phyloP scores from a whole-genome alignment of 2,797 vertebrate genomes.

The Acridotheres tristis region DNA sequence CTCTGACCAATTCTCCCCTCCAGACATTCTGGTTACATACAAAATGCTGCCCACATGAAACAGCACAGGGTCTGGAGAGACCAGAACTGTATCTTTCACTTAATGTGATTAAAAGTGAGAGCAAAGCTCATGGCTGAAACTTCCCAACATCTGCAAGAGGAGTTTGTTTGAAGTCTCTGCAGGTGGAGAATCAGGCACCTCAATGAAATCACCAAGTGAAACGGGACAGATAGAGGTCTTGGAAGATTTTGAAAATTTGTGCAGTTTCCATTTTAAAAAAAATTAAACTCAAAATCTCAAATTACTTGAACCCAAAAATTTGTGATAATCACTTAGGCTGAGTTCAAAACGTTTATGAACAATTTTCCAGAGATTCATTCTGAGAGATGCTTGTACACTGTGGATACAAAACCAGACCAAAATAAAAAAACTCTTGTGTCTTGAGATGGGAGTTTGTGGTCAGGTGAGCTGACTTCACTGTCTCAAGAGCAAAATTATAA shows the following conservation, averaged over 20 bases:
- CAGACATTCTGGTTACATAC: not conserved
- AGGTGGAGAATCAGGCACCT: not conserved
- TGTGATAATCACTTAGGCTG: not conserved
- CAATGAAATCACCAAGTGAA: not conserved
- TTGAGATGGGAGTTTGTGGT: not conserved
- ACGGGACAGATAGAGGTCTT: not conserved
- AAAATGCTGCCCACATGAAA: not conserved
- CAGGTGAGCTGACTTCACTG: not conserved
- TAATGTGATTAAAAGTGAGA: not conserved
- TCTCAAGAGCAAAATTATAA: not conserved
- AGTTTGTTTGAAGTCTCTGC: fast-evolving
- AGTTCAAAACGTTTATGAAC: not conserved
- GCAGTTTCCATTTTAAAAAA: not conserved
- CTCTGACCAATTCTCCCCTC: not conserved
- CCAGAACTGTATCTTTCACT: not conserved
- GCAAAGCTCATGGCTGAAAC: not conserved
- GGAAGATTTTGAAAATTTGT: not conserved
- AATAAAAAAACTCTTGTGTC: not conserved
- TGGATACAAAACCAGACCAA: not conserved
- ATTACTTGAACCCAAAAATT: not conserved
- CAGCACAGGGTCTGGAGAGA: not conserved
- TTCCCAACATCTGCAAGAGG: not conserved
- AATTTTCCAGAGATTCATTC: not conserved
- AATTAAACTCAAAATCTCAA: not conserved
- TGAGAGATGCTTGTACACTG: not conserved